Evolutionary conservation across 2,113 vertebrate species (phyloP), one percentile per base, ranked within the genome.

Genomic region (Zingel zingel): DNA sequence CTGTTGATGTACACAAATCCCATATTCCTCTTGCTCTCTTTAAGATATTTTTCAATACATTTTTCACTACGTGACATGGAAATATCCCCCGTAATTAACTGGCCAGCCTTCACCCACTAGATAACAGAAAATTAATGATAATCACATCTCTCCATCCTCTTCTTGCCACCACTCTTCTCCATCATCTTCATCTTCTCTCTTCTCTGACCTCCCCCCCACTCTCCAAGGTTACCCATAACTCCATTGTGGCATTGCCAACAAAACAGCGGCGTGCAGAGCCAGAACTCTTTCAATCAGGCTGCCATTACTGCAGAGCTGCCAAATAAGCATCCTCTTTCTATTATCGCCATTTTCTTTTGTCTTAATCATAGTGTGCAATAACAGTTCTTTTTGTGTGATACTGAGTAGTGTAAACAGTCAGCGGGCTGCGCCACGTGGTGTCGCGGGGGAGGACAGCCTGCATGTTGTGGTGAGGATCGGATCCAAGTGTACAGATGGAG

Each of bases 401-500:
- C 45, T 36, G 81, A 91, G 82, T 61, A 89, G 87, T 84, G 91
- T 89, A 94, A 94, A 94, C 93, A 94, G 82, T 89, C 92, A 91
- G 93, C 73, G 69, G 86, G 90, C 77, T 82, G 87, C 88, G 10
- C 87, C 66, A 78, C 57, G 73, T 89, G 92, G 92, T 82, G 86
- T 82, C 78, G 53, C 50, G 82, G 84, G 88, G 84, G 86, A 91
- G 81, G 86, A 90, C 79, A 83, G 91, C 62, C 90, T 72, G 81
- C 61, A 50, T 77, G 88, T 63, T 78, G 79, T 43, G 73, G 85
- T 33, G 6, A 65, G 89, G 80, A 88, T 79, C 13, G 13, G 62
- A 71, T 94, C 89, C 86, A 90, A 92, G 77, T 67, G 85, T 91
- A 86, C 94, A 94, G 94, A 95, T 94, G 92, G 94, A 93, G 90